Base-by-base conservation (phyloP, 2,113 vertebrate genomes). In the Otis tarda region DNA sequence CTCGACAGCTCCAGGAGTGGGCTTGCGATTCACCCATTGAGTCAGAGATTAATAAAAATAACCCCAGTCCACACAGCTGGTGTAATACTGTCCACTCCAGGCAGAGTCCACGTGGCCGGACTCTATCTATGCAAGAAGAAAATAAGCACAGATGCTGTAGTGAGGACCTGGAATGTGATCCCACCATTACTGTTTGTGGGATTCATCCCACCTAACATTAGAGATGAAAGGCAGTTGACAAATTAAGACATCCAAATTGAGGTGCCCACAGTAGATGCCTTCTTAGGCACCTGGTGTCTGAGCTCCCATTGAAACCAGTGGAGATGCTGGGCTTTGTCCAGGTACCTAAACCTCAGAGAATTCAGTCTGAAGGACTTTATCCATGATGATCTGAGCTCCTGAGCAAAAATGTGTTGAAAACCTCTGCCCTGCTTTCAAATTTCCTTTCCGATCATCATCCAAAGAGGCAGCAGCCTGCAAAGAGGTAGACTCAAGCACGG, bases 31-130 rank as follows among this genome's bases (percentile, higher is more conserved):
- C 77, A 65, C 28, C 33, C 45, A 21, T 2, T 16, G 35, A 64
- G 35, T 18, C 4, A 14, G 35, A 81, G 12, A 22, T 1, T 4
- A 14, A 33, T 30, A 21, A 65, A 87, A 84, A 69, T n/a, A 49
- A 57, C 5, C 30, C 57, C 49, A 67, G 82, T 41, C 9, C 65
- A 47, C 82, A 41, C 37, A 75, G 24, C 14, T 59, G 78, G 11
- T 24, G 35, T 12, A 64, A 3, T 14, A 37, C 76, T 69, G 45
- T 83, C 56, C 16, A 52, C 14, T 23, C 60, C 21, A 12, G 0
- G 2, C 13, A 50, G 25, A 73, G 31, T 43, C 43, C 41, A 52
- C 0, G 1, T 0, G 15, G 27, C 14, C 11, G 2, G 33, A 39
- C 41, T 81, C 63, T 28, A 33, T n/a, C 64, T 59, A 21, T 25